Evolutionary conservation across 2,888 invertebrate genomes (phyloP).

Genomic region (Sphaerophoria rueppellii): DNA sequence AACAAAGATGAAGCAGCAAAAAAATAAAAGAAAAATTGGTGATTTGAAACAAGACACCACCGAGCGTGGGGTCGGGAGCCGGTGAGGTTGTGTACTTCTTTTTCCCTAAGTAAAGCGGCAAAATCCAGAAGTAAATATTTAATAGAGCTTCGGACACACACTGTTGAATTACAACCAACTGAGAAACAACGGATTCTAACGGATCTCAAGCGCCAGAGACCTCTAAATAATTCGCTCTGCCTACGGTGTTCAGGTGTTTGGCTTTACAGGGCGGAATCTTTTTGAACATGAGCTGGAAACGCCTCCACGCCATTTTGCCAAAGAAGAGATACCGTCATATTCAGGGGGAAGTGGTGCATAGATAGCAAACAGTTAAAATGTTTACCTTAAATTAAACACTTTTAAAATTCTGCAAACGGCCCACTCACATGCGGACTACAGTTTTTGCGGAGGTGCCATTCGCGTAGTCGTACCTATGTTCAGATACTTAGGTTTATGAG

Average conservation of each 20-base stretch:
- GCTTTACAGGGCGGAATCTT: constrained; percentile 10
- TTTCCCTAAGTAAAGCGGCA: constrained; percentile 14
- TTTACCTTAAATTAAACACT: constrained; percentile 71
- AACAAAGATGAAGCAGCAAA: neutral
- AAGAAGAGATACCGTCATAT: too few species aligned
- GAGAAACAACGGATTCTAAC: neutral
- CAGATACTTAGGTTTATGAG: neutral
- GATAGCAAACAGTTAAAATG: constrained; percentile 54
- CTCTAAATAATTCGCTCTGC: constrained; percentile 1
- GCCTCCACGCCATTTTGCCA: neutral
- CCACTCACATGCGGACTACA: constrained; percentile 43
- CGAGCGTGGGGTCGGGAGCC: neutral
- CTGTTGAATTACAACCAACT: constrained; percentile 34
- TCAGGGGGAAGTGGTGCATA: constrained; percentile 34
- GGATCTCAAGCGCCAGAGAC: neutral
- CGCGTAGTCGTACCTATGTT: neutral
- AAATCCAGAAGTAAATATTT: constrained; percentile 68
- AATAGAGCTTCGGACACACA: constrained; percentile 54
- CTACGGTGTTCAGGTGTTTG: constrained; percentile 36
- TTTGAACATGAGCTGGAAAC: neutral
- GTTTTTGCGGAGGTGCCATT: constrained; percentile 17
- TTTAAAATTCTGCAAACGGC: constrained; percentile 65
- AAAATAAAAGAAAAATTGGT: neutral
- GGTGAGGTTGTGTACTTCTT: constrained; percentile 1
- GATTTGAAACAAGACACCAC: neutral